Percentiles rank a stretch among this genome's conserved stretches.
Conservation (phyloP, 2,797 vertebrate genomes). For the Cyclura pinguis region DNA sequence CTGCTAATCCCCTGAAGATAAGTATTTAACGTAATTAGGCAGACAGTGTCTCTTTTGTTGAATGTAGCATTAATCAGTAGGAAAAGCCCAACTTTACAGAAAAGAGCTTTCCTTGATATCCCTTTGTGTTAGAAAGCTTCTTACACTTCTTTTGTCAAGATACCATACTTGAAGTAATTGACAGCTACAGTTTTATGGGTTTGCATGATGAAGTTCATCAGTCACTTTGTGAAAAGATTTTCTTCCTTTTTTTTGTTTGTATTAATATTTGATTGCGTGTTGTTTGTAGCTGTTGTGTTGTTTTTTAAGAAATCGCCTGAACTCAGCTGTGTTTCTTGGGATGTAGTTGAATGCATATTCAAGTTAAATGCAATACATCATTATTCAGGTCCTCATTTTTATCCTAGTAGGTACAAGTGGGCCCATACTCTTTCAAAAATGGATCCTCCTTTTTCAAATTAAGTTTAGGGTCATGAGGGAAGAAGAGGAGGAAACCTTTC, state of each 20-base stretch:
- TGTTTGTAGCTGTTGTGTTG: neutral
- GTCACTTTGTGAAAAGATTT: slow-evolving; percentile 52
- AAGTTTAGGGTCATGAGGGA: neutral
- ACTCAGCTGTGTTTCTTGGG: neutral
- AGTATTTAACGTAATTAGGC: slow-evolving; percentile 80
- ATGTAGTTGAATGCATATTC: neutral
- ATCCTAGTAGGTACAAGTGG: neutral
- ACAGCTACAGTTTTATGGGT: slow-evolving; percentile 27
- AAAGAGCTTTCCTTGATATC: slow-evolving; percentile 74
- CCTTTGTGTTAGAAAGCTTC: slow-evolving; percentile 70
- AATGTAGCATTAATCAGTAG: slow-evolving; percentile 78
- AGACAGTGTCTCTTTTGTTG: slow-evolving; percentile 80
- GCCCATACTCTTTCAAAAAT: neutral
- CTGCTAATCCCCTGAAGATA: slow-evolving; percentile 81
- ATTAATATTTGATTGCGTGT: neutral
- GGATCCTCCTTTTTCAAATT: too few species aligned
- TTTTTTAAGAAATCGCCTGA: neutral
- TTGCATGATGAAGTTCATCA: slow-evolving; percentile 43
- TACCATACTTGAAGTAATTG: slow-evolving; percentile 60
- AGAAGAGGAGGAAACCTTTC: neutral
- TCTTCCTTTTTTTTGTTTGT: neutral
- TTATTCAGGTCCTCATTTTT: neutral
- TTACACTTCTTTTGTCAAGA: slow-evolving; percentile 61
- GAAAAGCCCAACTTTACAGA: slow-evolving; percentile 76
- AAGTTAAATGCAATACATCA: neutral